These are phyloP conservation scores for Merodon equestris DNA, from an alignment of 2,888 invertebrate genomes.

Conservation along the genomic window DNA sequence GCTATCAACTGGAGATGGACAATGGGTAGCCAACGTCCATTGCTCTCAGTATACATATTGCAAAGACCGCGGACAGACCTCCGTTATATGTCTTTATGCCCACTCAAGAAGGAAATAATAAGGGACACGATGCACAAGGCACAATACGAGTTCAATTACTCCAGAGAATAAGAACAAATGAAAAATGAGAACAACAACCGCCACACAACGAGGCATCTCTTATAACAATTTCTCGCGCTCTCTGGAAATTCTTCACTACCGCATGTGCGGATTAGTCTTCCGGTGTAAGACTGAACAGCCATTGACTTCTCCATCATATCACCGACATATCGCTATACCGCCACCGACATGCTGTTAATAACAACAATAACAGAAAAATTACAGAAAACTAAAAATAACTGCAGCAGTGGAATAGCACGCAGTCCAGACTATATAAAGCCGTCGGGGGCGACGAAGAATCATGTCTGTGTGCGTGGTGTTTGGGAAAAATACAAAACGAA, in stretches of 20 bases:
- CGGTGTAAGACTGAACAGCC: slow-evolving; percentile 36
- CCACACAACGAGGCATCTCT: too few species aligned
- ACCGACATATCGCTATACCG: background rate
- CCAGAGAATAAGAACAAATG: background rate
- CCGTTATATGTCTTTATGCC: too few species aligned
- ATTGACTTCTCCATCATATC: slow-evolving; percentile 33
- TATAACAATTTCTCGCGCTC: background rate
- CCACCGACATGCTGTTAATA: too few species aligned
- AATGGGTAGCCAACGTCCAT: too few species aligned
- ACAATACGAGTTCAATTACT: slow-evolving; percentile 44
- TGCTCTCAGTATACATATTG: too few species aligned
- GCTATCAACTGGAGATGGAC: too few species aligned
- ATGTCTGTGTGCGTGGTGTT: too few species aligned
- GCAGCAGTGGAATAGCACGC: background rate
- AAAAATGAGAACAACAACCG: too few species aligned
- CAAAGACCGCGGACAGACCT: too few species aligned
- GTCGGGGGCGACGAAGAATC: too few species aligned
- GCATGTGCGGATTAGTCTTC: slow-evolving; percentile 44
- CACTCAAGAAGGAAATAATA: slow-evolving; percentile 39
- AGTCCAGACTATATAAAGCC: too few species aligned
- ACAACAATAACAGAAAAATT: slow-evolving; percentile 50
- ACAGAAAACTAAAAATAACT: slow-evolving; percentile 44
- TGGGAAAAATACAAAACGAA: too few species aligned
- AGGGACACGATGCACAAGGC: slow-evolving; percentile 38
- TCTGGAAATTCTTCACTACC: slow-evolving; percentile 18